Conservation (phyloP, 2,113 vertebrate genomes). For the Herpailurus yagouaroundi region DNA sequence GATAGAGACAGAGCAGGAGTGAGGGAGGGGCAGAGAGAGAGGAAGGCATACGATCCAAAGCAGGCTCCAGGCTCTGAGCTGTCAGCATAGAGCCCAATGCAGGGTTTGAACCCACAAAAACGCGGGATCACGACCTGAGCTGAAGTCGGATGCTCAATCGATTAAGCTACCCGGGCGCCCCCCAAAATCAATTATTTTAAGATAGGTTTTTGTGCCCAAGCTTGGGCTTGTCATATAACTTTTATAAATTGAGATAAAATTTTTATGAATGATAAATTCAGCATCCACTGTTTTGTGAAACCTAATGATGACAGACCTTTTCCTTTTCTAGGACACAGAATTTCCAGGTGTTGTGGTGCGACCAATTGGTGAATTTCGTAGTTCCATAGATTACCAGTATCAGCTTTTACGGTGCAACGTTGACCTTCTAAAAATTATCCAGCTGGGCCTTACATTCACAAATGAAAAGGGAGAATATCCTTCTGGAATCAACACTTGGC, state of each 20-base stretch:
- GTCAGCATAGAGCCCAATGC: too few relatives aligned
- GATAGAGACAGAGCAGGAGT: too few relatives aligned
- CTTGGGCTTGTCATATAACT: not conserved
- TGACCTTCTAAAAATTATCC: constrained; percentile 98
- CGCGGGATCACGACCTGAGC: too few relatives aligned
- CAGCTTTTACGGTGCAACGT: constrained; percentile 98
- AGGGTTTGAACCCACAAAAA: too few relatives aligned
- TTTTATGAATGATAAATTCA: not conserved
- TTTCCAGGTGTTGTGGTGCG: constrained; percentile 98
- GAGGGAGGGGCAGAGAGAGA: too few relatives aligned
- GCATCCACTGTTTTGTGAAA: not conserved
- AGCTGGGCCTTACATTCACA: constrained; percentile 97
- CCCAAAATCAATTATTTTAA: not conserved
- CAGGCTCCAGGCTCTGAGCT: too few relatives aligned
- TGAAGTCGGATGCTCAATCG: too few relatives aligned
- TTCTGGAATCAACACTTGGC: constrained; percentile 96
- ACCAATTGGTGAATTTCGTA: constrained; percentile 98
- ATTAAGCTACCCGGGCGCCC: not conserved
- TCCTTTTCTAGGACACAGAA: constrained; percentile 93
- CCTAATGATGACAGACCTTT: not conserved
- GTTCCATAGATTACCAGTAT: constrained; percentile 98
- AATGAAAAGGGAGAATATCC: constrained; percentile 98
- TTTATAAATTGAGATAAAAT: constrained; percentile 29
- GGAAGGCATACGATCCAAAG: too few relatives aligned
- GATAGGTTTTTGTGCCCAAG: not conserved